These are phyloP conservation scores for Colostygia pectinataria DNA, from an alignment of 2,888 invertebrate species.

Conservation along the genomic window DNA sequence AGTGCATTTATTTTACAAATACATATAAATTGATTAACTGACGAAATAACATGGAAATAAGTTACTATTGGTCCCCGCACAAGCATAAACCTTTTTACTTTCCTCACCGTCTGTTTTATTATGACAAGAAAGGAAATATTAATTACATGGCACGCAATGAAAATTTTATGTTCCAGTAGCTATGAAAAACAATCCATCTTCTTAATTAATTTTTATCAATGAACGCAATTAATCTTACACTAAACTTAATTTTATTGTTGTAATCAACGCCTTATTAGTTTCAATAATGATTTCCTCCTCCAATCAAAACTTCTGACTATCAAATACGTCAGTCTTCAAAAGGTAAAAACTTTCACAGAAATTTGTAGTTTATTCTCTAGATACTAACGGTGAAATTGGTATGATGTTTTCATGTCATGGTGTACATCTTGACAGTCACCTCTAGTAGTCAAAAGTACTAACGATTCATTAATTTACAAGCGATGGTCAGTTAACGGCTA, in stretches of 20 bases:
- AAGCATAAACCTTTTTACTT: not conserved
- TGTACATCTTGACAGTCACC: constrained; percentile 29
- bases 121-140: not conserved
- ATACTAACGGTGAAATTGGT: constrained; percentile 17
- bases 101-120: not conserved
- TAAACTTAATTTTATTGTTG: constrained; percentile 20
- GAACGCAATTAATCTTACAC: too few relatives aligned
- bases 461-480: constrained; percentile 72
- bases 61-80: not conserved
- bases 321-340: constrained; percentile 6
- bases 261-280: constrained; percentile 25
- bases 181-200: constrained; percentile 17
- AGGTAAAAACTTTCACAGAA: constrained; percentile 1
- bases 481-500: constrained; percentile 65
- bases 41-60: too few relatives aligned
- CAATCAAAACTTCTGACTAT: constrained; percentile 24
- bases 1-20: too few relatives aligned
- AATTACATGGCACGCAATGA: not conserved
- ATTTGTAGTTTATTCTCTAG: constrained; percentile 9
- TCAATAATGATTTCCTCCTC: constrained; percentile 24
- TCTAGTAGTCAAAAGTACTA: constrained; percentile 61
- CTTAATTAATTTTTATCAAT: too few relatives aligned
- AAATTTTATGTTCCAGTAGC: constrained; percentile 10
- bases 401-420: constrained; percentile 10
- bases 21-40: too few relatives aligned